These are phyloP conservation scores for Anneissia japonica DNA, from an alignment of 35 echinoderm and acorn worm genomes.

Conservation along the genomic window DNA sequence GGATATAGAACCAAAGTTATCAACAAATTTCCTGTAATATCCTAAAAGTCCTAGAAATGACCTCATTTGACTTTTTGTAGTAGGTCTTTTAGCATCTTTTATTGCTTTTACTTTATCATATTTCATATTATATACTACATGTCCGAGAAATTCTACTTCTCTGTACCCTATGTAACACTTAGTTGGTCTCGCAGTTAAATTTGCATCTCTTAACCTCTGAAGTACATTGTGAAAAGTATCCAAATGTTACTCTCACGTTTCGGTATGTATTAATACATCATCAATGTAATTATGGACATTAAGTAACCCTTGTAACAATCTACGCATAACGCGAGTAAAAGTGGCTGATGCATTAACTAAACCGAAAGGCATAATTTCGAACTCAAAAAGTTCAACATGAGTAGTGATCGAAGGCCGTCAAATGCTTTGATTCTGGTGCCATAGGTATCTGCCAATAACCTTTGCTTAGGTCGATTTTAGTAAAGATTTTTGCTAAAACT, in stretches of 20 bases:
- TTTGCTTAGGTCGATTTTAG: constrained; percentile 24
- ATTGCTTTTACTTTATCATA: constrained; percentile 25
- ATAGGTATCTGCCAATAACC: constrained; percentile 22
- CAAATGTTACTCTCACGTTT: constrained; percentile 7
- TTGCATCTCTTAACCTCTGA: background rate
- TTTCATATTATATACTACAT: constrained; percentile 13
- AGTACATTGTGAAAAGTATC: background rate
- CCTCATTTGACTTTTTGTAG: constrained; percentile 1
- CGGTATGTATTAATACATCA: constrained; percentile 25
- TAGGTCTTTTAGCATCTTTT: constrained; percentile 7
- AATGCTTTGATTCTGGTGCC: background rate
- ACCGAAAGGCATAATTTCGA: background rate
- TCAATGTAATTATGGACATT: constrained; percentile 28
- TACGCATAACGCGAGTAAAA: background rate
- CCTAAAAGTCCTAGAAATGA: constrained; percentile 19
- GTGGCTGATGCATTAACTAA: background rate
- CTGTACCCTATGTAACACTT: constrained; percentile 35
- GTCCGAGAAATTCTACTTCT: constrained; percentile 41
- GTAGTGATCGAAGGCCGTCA: background rate
- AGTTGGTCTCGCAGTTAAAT: constrained; percentile 7
- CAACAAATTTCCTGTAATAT: constrained; percentile 21
- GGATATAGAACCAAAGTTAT: constrained; percentile 6
- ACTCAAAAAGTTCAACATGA: background rate
- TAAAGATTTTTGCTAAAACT: constrained; percentile 6
- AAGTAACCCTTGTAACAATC: background rate